Evolutionary conservation across 2,113 vertebrate species (phyloP).

Genomic region (Desmodus rotundus): DNA sequence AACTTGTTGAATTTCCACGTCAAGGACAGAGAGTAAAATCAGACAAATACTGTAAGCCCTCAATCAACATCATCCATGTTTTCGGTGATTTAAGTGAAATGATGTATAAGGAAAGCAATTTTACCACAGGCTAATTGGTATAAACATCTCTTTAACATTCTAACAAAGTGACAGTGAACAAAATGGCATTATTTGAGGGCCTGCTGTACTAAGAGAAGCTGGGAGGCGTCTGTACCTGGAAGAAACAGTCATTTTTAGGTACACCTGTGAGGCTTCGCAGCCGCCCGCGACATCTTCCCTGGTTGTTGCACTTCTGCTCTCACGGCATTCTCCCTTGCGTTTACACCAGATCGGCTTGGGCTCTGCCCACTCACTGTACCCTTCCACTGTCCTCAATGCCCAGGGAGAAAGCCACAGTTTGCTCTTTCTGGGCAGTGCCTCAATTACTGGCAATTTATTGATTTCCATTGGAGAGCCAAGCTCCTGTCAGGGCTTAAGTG

Average conservation of each 20-base stretch:
- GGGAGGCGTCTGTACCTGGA: background rate
- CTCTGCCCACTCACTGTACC: background rate
- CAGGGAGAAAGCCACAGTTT: background rate
- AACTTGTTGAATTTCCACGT: background rate
- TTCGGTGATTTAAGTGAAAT: background rate
- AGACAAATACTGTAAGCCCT: background rate
- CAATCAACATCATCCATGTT: background rate
- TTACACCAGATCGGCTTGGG: constrained; percentile 11
- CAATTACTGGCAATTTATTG: background rate
- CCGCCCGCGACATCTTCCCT: background rate
- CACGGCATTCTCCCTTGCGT: constrained; percentile 7
- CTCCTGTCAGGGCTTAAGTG: background rate
- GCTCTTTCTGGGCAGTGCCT: background rate
- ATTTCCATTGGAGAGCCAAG: background rate
- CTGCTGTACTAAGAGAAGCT: background rate
- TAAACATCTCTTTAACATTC: background rate
- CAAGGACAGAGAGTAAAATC: background rate
- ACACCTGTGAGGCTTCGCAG: background rate
- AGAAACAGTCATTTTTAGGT: background rate
- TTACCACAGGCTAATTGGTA: background rate
- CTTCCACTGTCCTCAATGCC: background rate
- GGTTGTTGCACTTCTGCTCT: background rate
- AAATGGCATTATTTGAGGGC: background rate
- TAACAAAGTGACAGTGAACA: background rate
- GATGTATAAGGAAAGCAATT: background rate